phyloP scores from a whole-genome alignment of 2,888 invertebrate species.

The Auanema sp. region DNA sequence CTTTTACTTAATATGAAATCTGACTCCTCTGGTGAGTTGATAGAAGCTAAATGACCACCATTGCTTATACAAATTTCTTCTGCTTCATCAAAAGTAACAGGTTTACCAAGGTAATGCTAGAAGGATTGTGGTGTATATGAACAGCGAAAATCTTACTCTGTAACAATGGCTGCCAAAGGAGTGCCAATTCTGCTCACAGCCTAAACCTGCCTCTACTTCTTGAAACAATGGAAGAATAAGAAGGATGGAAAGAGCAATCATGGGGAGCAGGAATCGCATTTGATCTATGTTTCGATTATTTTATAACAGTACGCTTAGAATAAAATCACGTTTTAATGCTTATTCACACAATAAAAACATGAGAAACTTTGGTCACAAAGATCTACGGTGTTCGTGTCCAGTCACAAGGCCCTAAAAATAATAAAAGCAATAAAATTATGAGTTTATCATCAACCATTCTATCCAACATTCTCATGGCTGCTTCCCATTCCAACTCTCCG shows the following conservation, averaged over 20 bases:
- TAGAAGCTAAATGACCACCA: constrained; percentile 1
- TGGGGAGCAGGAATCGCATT: no score
- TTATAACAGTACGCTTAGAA: no score
- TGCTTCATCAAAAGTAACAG: not conserved
- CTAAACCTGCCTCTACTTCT: no score
- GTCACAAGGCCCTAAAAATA: not conserved
- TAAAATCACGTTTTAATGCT: no score
- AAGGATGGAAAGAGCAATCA: no score
- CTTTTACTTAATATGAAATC: not conserved
- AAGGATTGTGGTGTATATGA: no score
- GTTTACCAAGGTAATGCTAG: not conserved
- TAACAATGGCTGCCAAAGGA: no score
- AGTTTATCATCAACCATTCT: constrained; percentile 16
- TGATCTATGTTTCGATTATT: no score
- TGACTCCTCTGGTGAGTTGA: not conserved
- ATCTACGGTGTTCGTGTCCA: not conserved
- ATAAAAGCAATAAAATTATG: not conserved
- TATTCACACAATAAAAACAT: no score
- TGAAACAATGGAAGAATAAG: no score
- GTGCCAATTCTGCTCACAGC: no score
- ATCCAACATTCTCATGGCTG: constrained; percentile 68
- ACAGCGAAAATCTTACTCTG: no score
- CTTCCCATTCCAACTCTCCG: constrained; percentile 69
- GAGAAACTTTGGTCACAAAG: not conserved
- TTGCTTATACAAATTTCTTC: not conserved